phyloP scores from a whole-genome alignment of 53 echinoderm and acorn worm genomes.

The Echinometra lucunter region DNA sequence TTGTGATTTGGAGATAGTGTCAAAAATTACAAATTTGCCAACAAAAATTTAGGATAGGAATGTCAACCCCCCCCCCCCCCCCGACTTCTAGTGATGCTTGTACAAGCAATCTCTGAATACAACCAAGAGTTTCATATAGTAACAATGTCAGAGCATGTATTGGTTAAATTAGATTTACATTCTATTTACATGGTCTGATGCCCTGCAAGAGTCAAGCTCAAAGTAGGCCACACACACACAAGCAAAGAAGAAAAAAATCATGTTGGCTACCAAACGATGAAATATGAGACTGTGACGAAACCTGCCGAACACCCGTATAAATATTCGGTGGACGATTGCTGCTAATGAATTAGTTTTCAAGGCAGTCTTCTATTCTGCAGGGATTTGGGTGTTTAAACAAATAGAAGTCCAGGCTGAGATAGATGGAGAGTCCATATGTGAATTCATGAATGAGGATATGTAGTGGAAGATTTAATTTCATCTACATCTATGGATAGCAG shows the following conservation, averaged over 20 bases:
- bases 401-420: not conserved
- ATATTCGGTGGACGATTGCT: conserved; percentile 36
- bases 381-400: conserved; percentile 52
- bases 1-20: not conserved
- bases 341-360: conserved; percentile 59
- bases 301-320: conserved; percentile 40
- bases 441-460: conserved; percentile 36
- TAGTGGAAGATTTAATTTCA: not conserved
- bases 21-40: not conserved
- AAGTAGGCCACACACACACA: conserved; percentile 10
- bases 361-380: not conserved
- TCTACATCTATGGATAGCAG: not conserved
- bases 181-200: not conserved
- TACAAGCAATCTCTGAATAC: not conserved
- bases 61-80: not conserved
- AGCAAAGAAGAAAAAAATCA: not conserved
- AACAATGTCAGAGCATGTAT: not conserved
- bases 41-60: not conserved
- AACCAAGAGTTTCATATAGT: not conserved
- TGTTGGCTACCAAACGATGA: conserved; percentile 48
- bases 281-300: conserved; percentile 40
- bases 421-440: conserved; percentile 20
- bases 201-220: not conserved
- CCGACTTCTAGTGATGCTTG: not conserved
- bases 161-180: conserved; percentile 24